phyloP scores from a whole-genome alignment of 2,113 vertebrate genomes.

The Plestiodon gilberti region DNA sequence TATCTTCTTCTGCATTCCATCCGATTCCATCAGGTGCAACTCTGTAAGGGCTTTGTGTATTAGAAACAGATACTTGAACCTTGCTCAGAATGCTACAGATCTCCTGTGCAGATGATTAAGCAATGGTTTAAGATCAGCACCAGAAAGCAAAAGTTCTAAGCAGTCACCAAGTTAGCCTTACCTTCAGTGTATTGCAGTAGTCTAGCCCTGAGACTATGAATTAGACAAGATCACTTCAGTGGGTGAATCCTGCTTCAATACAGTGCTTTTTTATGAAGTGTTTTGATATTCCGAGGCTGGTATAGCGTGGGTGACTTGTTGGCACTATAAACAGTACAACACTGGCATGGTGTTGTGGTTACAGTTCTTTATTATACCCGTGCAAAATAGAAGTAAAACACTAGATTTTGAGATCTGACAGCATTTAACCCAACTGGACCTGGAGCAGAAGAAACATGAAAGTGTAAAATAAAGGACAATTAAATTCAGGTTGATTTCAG shows the following conservation, averaged over 20 bases:
- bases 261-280: not conserved
- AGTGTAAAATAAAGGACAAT: not conserved
- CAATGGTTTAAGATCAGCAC: too few relatives aligned
- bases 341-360: not conserved
- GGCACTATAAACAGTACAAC: not conserved
- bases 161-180: not conserved
- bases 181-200: not conserved
- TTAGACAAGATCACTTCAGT: not conserved
- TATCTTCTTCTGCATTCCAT: too few relatives aligned
- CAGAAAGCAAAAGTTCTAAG: not conserved
- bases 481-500: conserved; percentile 17
- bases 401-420: not conserved
- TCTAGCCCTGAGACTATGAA: not conserved
- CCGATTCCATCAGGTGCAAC: too few relatives aligned
- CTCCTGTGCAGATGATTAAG: not conserved
- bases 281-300: not conserved
- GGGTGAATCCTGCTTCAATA: not conserved
- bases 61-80: not conserved
- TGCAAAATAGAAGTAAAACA: not conserved
- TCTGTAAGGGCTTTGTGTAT: not conserved
- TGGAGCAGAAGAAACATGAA: not conserved
- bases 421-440: not conserved
- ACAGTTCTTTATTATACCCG: not conserved
- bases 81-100: not conserved
- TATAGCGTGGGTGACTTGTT: not conserved